These are phyloP conservation scores for Caiman crocodilus DNA, from an alignment of 2,797 vertebrate genomes.

Conservation along the genomic window DNA sequence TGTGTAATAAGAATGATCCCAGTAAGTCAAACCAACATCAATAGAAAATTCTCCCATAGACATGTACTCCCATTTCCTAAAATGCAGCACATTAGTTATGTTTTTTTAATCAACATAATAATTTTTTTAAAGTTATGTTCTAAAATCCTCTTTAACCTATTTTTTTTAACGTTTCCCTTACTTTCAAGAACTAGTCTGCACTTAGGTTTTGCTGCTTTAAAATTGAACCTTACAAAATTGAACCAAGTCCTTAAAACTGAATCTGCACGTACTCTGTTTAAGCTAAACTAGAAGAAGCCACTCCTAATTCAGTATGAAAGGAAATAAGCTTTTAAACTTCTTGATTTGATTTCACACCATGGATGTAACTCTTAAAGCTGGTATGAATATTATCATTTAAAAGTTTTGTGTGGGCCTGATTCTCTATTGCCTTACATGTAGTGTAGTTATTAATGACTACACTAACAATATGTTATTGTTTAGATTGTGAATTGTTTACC, in stretches of 20 bases:
- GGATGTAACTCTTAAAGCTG: background rate
- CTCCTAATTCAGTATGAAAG: background rate
- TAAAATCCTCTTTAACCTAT: background rate
- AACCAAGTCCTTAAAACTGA: background rate
- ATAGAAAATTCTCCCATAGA: background rate
- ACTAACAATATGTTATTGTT: background rate
- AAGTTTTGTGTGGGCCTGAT: background rate
- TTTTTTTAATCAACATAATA: background rate
- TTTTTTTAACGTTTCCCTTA: background rate
- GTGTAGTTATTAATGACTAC: background rate
- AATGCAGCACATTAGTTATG: background rate
- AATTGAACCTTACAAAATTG: too few relatives aligned
- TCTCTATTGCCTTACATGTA: background rate
- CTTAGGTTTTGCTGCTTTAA: background rate
- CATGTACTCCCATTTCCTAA: background rate
- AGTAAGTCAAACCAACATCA: background rate
- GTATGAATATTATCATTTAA: too few relatives aligned
- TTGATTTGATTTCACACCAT: background rate
- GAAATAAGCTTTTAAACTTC: background rate
- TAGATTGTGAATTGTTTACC: background rate
- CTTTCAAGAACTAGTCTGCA: background rate
- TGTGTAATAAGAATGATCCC: background rate
- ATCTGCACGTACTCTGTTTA: background rate
- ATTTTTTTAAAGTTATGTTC: background rate
- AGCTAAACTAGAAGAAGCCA: background rate